These are phyloP conservation scores for Perodicticus potto DNA, from an alignment of 2,797 vertebrate species.

Conservation along the genomic window DNA sequence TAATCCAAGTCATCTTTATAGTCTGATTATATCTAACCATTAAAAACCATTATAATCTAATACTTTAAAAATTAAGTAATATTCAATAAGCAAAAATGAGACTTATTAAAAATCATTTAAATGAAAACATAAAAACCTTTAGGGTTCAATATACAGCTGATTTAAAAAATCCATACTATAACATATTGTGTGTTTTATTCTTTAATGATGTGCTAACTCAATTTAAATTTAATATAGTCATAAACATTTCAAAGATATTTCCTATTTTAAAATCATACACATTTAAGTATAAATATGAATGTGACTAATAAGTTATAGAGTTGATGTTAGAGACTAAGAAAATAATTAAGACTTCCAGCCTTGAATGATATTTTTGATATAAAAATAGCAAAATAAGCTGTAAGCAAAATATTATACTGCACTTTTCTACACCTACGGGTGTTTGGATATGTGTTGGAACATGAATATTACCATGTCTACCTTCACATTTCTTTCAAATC, in stretches of 20 bases:
- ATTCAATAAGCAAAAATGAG: background rate
- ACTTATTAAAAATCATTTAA: background rate
- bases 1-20: slow-evolving; percentile 10
- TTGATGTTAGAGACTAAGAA: background rate
- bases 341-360: background rate
- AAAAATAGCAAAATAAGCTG: too few relatives aligned
- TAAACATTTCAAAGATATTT: slow-evolving; percentile 20
- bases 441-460: background rate
- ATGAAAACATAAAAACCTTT: background rate
- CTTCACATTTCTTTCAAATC: background rate
- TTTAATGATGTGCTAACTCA: background rate
- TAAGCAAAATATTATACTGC: background rate
- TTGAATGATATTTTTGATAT: background rate
- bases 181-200: background rate
- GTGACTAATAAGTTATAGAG: background rate
- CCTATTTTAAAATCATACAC: background rate
- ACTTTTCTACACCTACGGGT: background rate
- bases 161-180: background rate
- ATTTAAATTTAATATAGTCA: slow-evolving; percentile 45
- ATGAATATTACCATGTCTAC: background rate
- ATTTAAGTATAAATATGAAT: background rate
- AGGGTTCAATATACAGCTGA: background rate
- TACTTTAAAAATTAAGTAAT: background rate
- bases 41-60: background rate
- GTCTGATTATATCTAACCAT: background rate